Evolutionary conservation across 2,888 invertebrate species (phyloP).

Genomic region (Ochropacha duplaris): DNA sequence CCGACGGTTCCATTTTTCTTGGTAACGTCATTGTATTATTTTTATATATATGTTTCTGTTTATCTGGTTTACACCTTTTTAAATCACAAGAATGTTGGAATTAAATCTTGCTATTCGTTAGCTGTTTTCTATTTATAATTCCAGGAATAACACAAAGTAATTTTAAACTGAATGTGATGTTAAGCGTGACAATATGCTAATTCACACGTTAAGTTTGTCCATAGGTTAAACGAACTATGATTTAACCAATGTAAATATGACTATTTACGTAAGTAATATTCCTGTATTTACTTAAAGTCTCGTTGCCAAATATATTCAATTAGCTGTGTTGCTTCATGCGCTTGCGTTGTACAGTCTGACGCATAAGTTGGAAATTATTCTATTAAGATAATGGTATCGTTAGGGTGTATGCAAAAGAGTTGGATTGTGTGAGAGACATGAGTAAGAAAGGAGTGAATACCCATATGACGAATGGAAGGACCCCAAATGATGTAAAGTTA

Average conservation of each 20-base stretch:
- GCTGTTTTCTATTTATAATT: no score
- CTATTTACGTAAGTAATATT: slow-evolving; percentile 29
- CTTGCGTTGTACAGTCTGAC: slow-evolving; percentile 16
- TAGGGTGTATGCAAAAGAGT: no score
- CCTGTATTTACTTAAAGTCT: slow-evolving; percentile 29
- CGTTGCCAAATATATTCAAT: slow-evolving; percentile 34
- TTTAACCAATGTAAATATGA: slow-evolving; percentile 6
- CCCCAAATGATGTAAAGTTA: no score
- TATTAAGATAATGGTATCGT: background rate
- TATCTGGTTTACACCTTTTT: no score
- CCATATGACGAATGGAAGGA: no score
- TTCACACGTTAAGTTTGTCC: slow-evolving; percentile 6
- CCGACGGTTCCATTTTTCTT: background rate
- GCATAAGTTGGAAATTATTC: slow-evolving; percentile 11
- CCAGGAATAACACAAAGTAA: no score
- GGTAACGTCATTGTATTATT: no score
- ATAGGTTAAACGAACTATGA: slow-evolving; percentile 23
- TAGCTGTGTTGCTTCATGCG: slow-evolving; percentile 23
- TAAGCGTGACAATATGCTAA: slow-evolving; percentile 1
- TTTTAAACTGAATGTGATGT: slow-evolving; percentile 3
- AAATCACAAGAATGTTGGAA: no score
- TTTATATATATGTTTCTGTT: no score
- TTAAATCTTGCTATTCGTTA: no score
- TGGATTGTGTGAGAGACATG: no score
- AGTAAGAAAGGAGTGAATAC: no score